These are phyloP conservation scores for Bovichtus variegatus DNA, from an alignment of 2,797 vertebrate species.

Conservation along the genomic window DNA sequence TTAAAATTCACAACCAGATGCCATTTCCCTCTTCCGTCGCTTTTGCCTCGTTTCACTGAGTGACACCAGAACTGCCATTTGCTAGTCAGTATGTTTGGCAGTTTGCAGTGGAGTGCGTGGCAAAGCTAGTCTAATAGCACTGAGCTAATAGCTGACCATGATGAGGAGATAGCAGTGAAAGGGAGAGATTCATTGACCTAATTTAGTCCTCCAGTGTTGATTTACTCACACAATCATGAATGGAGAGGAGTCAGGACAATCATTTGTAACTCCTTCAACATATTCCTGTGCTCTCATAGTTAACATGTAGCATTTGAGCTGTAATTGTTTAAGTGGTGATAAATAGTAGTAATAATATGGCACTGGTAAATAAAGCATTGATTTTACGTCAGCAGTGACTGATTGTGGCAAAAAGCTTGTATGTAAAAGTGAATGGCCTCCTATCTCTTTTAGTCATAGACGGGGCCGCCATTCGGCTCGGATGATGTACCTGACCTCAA, in stretches of 20 bases:
- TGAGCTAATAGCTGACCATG: constrained; percentile 60
- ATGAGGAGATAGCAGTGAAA: constrained; percentile 55
- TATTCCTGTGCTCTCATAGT: constrained; percentile 2
- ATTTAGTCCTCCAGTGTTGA: constrained; percentile 59
- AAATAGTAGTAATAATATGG: constrained; percentile 47
- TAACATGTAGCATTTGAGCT: constrained; percentile 16
- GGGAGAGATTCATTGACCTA: constrained; percentile 62
- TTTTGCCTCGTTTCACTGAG: constrained; percentile 32
- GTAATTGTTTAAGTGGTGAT: constrained; percentile 29
- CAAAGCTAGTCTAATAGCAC: constrained; percentile 63
- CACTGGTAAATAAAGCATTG: constrained; percentile 67
- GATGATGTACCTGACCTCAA: constrained; percentile 83
- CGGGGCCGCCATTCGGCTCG: constrained; percentile 63
- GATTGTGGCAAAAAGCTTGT: constrained; percentile 51
- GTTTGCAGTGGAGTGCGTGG: constrained; percentile 39
- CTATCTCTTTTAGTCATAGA: constrained; percentile 64
- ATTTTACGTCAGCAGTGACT: constrained; percentile 67
- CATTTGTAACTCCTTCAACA: constrained; percentile 1
- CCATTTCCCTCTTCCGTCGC: constrained; percentile 3
- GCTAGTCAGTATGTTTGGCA: constrained; percentile 42
- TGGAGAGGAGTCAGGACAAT: constrained; percentile 7
- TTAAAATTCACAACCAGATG: constrained; percentile 52
- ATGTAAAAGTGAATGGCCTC: constrained; percentile 47
- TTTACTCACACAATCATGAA: constrained; percentile 51
- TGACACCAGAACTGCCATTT: constrained; percentile 57